Conservation (phyloP, 2,797 vertebrate species). For the Hephaestus fuliginosus region DNA sequence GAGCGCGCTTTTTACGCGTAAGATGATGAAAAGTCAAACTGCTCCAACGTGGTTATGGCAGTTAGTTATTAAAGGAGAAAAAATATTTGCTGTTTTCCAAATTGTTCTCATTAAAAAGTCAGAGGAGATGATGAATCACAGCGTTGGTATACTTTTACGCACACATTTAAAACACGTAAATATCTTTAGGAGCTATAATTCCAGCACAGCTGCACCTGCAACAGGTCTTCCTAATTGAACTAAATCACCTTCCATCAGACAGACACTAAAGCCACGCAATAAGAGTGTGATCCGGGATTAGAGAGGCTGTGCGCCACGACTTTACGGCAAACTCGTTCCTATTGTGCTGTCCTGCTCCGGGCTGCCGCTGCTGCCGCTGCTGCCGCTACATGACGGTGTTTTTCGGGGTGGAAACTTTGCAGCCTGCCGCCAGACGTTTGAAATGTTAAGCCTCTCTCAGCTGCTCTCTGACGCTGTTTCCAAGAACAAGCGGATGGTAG, state of each 20-base stretch:
- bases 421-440: conserved; percentile 75
- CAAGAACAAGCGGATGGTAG: conserved; percentile 54
- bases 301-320: neutral
- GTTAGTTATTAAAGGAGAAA: neutral
- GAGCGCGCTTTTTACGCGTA: conserved; percentile 33
- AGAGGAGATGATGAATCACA: neutral
- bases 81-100: neutral
- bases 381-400: conserved; percentile 44
- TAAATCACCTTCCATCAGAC: conserved; percentile 1
- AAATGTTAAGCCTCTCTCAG: conserved; percentile 79
- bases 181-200: neutral
- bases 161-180: neutral
- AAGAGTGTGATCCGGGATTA: neutral
- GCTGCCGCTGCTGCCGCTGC: conserved; percentile 1
- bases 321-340: conserved; percentile 9
- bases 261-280: neutral
- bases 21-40: neutral
- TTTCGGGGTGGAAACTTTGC: conserved; percentile 69
- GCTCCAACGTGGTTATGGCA: neutral
- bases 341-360: conserved; percentile 33
- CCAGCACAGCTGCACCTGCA: conserved; percentile 6
- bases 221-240: neutral
- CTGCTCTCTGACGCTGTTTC: conserved; percentile 76
- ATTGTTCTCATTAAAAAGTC: neutral
- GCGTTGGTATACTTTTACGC: conserved; percentile 13